A percentile compares a stretch with the other conserved stretches of the same genome.
Conservation (phyloP, 2,113 vertebrate genomes). For the Hypanus sabinus region DNA sequence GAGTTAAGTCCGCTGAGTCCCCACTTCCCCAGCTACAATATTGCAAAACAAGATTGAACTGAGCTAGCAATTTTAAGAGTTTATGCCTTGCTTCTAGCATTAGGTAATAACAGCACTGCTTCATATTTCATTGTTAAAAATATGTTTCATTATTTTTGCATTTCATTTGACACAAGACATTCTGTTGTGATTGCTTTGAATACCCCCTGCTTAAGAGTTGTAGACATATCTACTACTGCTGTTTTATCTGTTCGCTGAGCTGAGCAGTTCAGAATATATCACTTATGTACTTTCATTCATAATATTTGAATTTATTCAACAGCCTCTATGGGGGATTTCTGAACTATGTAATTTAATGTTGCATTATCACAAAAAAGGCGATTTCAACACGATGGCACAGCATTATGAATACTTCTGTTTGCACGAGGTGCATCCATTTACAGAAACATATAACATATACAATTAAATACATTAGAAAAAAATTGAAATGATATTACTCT, state of each 20-base stretch:
- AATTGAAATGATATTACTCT: neutral
- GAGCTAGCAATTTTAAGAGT: neutral
- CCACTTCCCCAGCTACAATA: neutral
- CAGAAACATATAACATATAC: neutral
- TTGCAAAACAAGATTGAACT: neutral
- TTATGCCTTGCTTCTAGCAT: too few relatives aligned
- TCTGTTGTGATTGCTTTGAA: neutral
- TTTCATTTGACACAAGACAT: neutral
- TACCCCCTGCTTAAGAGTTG: neutral
- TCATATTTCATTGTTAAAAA: neutral
- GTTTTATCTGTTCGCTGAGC: neutral
- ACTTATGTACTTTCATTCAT: neutral
- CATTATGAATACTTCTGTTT: neutral
- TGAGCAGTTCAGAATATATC: neutral
- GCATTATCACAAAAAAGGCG: neutral
- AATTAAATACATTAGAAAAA: neutral
- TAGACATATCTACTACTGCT: neutral
- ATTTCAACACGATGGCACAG: neutral
- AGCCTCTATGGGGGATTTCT: conserved; percentile 10
- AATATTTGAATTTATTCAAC: conserved; percentile 24
- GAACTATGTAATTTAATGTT: neutral
- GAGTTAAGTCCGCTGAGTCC: too few relatives aligned
- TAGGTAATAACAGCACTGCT: neutral
- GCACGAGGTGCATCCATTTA: neutral
- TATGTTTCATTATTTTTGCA: neutral